Evolutionary conservation across 2,797 vertebrate genomes (phyloP), one percentile per base, ranked within the genome.

Genomic region (Microhierax caerulescens): DNA sequence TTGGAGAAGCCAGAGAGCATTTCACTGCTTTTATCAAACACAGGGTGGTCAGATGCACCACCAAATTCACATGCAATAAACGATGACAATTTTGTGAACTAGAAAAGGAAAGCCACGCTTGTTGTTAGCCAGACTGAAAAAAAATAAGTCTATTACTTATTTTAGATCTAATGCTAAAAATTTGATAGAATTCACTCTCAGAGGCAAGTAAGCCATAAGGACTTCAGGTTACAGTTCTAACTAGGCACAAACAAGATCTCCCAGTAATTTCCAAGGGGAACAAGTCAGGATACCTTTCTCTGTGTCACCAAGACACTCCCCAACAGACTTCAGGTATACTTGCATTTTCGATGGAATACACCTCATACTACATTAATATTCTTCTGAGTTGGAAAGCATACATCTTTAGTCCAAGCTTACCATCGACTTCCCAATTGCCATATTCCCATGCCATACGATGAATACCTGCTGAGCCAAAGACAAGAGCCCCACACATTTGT

Each of bases 341-440:
- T 47, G 75, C 7, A n/a, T 51, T 88, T 54, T 53, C 21, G 24
- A 27, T 69, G n/a, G 43, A 69, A 14, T 56, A 59, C 85, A 8
- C 12, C 21, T 74, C 7, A 2, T 34, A 11, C 43, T 51, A 72
- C 1, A 5, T 53, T 56, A 87, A 34, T 50, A 39, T 67, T 76
- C 4, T 69, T 61, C 48, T 9, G 5, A 54, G 30, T 8, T 59
- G 10, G 17, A 91, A 84, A 76, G 14, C 3, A 24, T 4, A 10
- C 12, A 34, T 28, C 48, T 70, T 91, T 25, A 73, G 12, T 28
- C 25, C 36, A 63, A 65, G 41, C 24, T 88, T 56, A 63, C 19
- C 12, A 0, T 7, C 2, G 0, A 27, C 15, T 60, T 57, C 43
- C 10, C 70, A 87, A 4, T 2, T 36, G 32, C 20, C 34, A 59